A percentile compares a stretch with the other conserved stretches of the same genome.
Conservation (phyloP, 2,888 invertebrate genomes). For the Buathra laborator region DNA sequence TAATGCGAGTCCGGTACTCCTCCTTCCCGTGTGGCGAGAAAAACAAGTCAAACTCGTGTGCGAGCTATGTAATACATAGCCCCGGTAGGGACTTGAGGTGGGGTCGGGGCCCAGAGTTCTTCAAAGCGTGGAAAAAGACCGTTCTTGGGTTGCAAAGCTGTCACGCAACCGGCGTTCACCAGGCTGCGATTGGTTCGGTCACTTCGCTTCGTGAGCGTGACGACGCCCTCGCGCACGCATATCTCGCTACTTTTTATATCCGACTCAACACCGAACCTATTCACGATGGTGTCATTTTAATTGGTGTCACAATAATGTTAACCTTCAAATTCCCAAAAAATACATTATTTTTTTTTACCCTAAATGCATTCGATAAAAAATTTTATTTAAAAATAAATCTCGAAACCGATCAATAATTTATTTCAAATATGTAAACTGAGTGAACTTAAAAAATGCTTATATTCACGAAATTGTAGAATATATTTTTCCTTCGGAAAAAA, state of each 20-base stretch:
- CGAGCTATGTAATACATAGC: slow-evolving; percentile 25
- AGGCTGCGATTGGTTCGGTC: slow-evolving; percentile 65
- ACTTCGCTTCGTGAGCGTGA: slow-evolving; percentile 61
- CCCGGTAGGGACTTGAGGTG: slow-evolving; percentile 53
- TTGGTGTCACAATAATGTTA: neutral
- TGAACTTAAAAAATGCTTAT: too few species aligned
- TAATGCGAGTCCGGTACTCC: slow-evolving; percentile 4
- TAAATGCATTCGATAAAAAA: too few species aligned
- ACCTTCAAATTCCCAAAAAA: too few species aligned
- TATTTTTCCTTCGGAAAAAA: neutral
- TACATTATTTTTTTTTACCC: too few species aligned
- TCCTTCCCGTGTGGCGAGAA: slow-evolving; percentile 4
- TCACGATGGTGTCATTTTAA: neutral
- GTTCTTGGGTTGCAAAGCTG: slow-evolving; percentile 72
- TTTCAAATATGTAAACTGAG: too few species aligned
- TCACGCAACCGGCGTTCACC: slow-evolving; percentile 65
- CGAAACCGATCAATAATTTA: too few species aligned
- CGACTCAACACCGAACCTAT: neutral
- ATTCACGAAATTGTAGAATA: neutral
- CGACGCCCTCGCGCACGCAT: slow-evolving; percentile 71
- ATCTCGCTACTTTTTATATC: slow-evolving; percentile 35
- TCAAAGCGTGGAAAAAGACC: slow-evolving; percentile 81
- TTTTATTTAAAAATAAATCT: too few species aligned
- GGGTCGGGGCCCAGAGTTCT: slow-evolving; percentile 76
- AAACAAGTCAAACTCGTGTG: slow-evolving; percentile 37